Percentiles rank a stretch among this genome's conserved stretches.
These are phyloP conservation scores for Furnarius figulus DNA, from an alignment of 2,113 vertebrate species.

Conservation along the genomic window DNA sequence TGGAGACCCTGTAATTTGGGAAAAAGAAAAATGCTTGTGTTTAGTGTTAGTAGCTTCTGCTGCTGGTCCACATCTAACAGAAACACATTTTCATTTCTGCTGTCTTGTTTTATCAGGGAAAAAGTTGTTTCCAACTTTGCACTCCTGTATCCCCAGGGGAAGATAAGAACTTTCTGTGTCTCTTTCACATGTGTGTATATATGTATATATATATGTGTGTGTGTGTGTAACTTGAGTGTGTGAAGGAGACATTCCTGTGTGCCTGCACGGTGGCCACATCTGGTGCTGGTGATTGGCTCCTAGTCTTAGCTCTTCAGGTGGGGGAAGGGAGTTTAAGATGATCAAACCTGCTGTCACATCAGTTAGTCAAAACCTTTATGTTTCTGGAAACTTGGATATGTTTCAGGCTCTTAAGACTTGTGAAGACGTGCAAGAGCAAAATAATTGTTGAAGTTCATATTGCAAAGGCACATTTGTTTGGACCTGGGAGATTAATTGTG, in stretches of 20 bases:
- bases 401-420: neutral
- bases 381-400: neutral
- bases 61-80: neutral
- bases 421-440: neutral
- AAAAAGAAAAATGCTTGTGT: neutral
- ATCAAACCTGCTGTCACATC: neutral
- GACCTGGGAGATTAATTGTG: neutral
- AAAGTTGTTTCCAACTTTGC: neutral
- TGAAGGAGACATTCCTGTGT: neutral
- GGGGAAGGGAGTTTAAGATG: neutral
- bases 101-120: neutral
- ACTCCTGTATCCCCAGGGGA: neutral
- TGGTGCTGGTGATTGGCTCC: neutral
- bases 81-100: neutral
- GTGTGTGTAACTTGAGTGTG: neutral
- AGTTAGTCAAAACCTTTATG: neutral
- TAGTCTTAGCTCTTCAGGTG: neutral
- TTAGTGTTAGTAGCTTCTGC: neutral
- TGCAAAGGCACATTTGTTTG: neutral
- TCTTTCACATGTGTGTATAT: accelerated
- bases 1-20: neutral
- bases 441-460: neutral
- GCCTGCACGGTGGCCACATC: neutral
- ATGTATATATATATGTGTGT: accelerated
- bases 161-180: neutral